Conservation (phyloP, 2,888 invertebrate genomes). For the Seladonia tumulorum region DNA sequence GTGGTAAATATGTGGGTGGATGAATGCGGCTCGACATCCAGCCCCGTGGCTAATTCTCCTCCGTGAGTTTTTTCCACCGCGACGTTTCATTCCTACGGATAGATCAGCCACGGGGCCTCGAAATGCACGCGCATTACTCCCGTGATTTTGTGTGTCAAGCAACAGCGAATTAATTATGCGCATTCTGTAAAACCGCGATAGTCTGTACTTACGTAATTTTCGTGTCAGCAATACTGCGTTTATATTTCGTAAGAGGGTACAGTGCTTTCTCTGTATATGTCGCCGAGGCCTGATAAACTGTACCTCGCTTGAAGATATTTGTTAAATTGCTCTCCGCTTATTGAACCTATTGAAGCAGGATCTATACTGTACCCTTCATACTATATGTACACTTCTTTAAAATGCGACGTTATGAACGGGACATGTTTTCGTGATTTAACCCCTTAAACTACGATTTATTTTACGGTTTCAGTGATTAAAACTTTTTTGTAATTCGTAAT, state of each 20-base stretch:
- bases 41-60: constrained; percentile 55
- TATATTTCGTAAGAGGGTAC: not conserved
- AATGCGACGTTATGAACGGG: not conserved
- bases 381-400: not conserved
- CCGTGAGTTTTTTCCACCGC: constrained; percentile 47
- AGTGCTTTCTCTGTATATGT: too few relatives aligned
- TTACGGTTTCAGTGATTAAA: too few relatives aligned
- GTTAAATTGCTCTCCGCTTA: too few relatives aligned
- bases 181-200: too few relatives aligned
- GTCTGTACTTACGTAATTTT: not conserved
- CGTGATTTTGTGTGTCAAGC: not conserved
- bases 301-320: too few relatives aligned
- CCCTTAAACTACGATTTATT: too few relatives aligned
- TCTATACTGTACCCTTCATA: too few relatives aligned
- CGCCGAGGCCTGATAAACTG: too few relatives aligned
- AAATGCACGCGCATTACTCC: not conserved
- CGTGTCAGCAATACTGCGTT: not conserved
- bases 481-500: too few relatives aligned
- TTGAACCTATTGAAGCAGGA: too few relatives aligned
- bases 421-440: too few relatives aligned
- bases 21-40: constrained; percentile 46
- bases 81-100: constrained; percentile 45
- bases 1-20: constrained; percentile 53
- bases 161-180: not conserved
- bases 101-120: constrained; percentile 22